Evolutionary conservation across 1,140 invertebrate genomes (phyloP).

Genomic region (Probaryconus sp.): DNA sequence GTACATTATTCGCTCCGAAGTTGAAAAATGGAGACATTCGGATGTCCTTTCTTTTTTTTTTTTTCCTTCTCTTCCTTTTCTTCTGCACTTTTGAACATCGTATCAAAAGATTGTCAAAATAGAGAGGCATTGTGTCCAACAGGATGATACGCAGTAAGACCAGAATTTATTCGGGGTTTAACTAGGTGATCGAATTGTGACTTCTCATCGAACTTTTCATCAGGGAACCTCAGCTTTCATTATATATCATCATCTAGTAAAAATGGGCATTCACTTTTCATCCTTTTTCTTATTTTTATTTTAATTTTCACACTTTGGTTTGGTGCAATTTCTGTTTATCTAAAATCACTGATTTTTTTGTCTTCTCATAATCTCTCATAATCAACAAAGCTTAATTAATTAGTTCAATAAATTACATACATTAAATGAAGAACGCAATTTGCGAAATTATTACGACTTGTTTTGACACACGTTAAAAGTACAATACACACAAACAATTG

Average conservation of each 20-base stretch:
- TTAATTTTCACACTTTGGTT: too few relatives aligned
- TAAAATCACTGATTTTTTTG: too few relatives aligned
- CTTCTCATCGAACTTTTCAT: too few relatives aligned
- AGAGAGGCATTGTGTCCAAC: slow-evolving; percentile 31
- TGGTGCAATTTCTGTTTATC: too few relatives aligned
- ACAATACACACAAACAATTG: slow-evolving; percentile 20
- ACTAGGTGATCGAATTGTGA: slow-evolving; percentile 4
- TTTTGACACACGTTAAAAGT: slow-evolving; percentile 23
- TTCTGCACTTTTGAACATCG: slow-evolving; percentile 31
- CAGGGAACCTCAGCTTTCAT: slow-evolving; percentile 16
- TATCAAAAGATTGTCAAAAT: slow-evolving; percentile 55
- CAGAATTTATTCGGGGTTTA: slow-evolving; percentile 42
- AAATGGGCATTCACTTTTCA: too few relatives aligned
- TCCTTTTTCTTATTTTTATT: too few relatives aligned
- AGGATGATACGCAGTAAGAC: slow-evolving; percentile 22
- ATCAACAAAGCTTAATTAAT: too few relatives aligned
- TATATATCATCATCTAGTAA: slow-evolving; percentile 25
- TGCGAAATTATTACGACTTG: slow-evolving; percentile 7
- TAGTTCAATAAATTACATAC: slow-evolving; percentile 6
- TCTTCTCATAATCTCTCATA: too few relatives aligned
- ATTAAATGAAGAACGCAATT: slow-evolving; percentile 4
- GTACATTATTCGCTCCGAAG: slow-evolving; percentile 48
- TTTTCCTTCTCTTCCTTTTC: slow-evolving; percentile 24
- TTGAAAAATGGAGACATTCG: slow-evolving; percentile 55
- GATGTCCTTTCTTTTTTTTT: slow-evolving; percentile 17